These are phyloP conservation scores for Larimichthys polyactis DNA, from an alignment of 2,113 vertebrate species.

Conservation along the genomic window DNA sequence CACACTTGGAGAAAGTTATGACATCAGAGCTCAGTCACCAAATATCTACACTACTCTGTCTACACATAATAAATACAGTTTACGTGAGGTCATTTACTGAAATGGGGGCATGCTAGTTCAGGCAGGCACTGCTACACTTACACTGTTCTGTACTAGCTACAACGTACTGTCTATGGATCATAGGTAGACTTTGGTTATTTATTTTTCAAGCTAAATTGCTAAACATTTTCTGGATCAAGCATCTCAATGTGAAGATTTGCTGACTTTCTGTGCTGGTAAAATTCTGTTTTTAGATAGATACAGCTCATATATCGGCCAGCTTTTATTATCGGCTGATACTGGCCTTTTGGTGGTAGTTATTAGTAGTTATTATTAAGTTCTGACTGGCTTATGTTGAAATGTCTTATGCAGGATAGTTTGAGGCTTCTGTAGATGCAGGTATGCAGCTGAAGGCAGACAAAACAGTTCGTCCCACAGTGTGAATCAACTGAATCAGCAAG, in stretches of 20 bases:
- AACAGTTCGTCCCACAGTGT: background rate
- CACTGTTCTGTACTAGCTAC: background rate
- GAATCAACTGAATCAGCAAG: conserved; percentile 45
- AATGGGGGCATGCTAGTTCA: no score
- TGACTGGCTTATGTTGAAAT: background rate
- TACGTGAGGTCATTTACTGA: background rate
- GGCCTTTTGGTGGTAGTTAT: background rate
- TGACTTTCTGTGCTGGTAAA: no score
- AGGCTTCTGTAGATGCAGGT: background rate
- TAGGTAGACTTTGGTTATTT: no score
- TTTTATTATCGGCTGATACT: background rate
- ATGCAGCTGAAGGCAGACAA: background rate
- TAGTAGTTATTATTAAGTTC: background rate
- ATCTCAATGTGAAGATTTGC: no score
- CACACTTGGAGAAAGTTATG: background rate
- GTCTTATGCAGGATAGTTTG: background rate
- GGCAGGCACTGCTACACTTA: background rate
- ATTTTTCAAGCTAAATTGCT: no score
- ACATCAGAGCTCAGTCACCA: background rate
- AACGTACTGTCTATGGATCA: no score
- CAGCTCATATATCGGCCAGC: no score
- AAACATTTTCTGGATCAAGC: no score
- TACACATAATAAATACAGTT: background rate
- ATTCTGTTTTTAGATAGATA: no score
- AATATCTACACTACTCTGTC: background rate